Evolutionary conservation across 2,113 vertebrate genomes (phyloP).

Genomic region (Zosterops pallidus): DNA sequence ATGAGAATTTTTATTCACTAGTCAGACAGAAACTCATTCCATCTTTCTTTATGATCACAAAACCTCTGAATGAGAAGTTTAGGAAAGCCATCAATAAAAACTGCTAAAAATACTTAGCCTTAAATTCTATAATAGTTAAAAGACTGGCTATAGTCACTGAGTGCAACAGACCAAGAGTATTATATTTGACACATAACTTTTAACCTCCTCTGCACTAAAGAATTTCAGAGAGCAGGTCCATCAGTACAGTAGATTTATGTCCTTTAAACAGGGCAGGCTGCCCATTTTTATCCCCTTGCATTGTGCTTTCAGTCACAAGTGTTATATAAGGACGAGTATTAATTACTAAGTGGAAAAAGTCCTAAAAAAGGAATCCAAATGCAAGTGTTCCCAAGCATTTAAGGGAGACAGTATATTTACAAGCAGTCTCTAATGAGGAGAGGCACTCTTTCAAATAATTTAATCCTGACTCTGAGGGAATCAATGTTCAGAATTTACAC

Average conservation of each 20-base stretch:
- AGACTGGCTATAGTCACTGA: background rate
- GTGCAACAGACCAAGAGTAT: background rate
- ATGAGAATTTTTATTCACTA: background rate
- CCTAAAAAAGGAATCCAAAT: background rate
- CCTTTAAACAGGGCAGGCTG: background rate
- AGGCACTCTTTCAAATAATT: background rate
- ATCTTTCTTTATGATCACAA: background rate
- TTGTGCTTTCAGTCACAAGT: background rate
- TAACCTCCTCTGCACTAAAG: background rate
- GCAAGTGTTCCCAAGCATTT: background rate
- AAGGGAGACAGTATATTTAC: background rate
- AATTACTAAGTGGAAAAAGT: constrained; percentile 2
- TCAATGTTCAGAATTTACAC: background rate
- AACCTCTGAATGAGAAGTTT: background rate
- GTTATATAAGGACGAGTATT: background rate
- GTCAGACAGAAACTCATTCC: background rate
- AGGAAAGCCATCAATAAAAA: background rate
- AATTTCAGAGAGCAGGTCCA: background rate
- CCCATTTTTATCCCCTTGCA: background rate
- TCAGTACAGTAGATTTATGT: background rate
- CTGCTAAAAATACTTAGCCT: background rate
- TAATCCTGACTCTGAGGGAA: background rate
- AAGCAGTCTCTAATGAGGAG: background rate
- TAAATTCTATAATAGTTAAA: background rate
- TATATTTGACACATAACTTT: background rate